These are phyloP conservation scores for Oasisia sp. DNA, from an alignment of 2,888 invertebrate species.

Conservation along the genomic window DNA sequence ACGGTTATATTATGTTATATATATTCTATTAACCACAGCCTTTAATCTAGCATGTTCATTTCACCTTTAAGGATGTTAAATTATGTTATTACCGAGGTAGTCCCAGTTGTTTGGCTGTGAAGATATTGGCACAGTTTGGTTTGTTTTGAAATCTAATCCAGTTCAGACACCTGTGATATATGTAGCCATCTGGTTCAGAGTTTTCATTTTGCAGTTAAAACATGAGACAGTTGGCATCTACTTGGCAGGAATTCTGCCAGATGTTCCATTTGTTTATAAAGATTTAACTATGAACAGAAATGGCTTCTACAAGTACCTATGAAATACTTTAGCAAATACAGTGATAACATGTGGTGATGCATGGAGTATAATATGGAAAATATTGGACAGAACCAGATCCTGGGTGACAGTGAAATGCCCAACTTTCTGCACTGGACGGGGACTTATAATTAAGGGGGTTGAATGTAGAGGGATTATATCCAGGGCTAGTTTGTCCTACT, in stretches of 20 bases:
- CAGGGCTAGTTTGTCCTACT: background rate
- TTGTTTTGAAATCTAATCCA: no score
- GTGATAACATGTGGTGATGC: background rate
- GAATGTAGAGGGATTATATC: background rate
- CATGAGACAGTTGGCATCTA: background rate
- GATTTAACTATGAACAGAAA: background rate
- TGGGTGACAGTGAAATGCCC: background rate
- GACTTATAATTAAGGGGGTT: background rate
- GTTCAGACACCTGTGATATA: no score
- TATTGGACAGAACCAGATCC: background rate
- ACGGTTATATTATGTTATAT: no score
- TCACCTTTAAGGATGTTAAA: no score
- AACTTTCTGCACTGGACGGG: background rate
- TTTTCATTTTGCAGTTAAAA: no score
- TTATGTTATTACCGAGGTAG: no score
- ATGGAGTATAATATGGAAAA: background rate
- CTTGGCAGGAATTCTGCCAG: background rate
- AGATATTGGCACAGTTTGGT: no score
- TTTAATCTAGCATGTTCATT: no score
- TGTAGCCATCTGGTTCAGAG: no score
- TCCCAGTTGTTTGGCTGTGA: no score
- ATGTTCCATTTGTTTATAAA: background rate
- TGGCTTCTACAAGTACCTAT: background rate
- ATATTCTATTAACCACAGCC: no score
- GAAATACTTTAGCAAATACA: background rate